Base-by-base conservation (phyloP, 2,888 invertebrate species). In the Aleiodes alternator region DNA sequence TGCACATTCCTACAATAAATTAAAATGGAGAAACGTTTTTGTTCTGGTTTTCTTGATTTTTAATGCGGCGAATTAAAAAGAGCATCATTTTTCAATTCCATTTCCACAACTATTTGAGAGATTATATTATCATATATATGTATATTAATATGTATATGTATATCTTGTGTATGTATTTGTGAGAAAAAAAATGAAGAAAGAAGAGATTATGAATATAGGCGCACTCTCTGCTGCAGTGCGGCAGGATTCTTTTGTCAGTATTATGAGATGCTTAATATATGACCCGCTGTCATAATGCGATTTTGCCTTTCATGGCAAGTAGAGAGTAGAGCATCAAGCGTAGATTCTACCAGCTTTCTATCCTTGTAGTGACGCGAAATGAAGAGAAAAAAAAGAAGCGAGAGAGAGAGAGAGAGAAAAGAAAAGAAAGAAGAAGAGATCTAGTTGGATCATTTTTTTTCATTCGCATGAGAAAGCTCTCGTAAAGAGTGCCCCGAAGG, bases 401-500 rank as follows among this genome's bases (percentile, higher is more conserved):
- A 74, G 70, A 4, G 38, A 9, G 16, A 14, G 14, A 38, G 14
- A 23, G 29, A 48, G 29, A 70, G 48, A 43, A 4, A 71, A 23
- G 23, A 29, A 14, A 11, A 48, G 57, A 4, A 71, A 23, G 23
- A n/a, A 14, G 14, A 48, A 23, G 64, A 48, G 64, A 64, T 38
- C 34, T 38, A 31, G n/a, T 38, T 61, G 64, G 64, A 64, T 64
- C 43, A 64, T 64, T 64, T 64, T 48, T 64, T 29, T 64, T 64
- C 64, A 64, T 64, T 64, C 64, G 43, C 64, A 64, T 64, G 64
- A 64, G 43, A 64, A 64, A 64, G 43, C 64, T 64, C 64, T 64
- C 64, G 64, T 64, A 64, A 64, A 64, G 64, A 64, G 64, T 64
- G 64, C 64, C 64, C 48, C 64, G 43, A 64, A 48, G 64, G 64